phyloP scores from a whole-genome alignment of 53 echinoderm and acorn worm genomes.

The Temnopleurus reevesii region DNA sequence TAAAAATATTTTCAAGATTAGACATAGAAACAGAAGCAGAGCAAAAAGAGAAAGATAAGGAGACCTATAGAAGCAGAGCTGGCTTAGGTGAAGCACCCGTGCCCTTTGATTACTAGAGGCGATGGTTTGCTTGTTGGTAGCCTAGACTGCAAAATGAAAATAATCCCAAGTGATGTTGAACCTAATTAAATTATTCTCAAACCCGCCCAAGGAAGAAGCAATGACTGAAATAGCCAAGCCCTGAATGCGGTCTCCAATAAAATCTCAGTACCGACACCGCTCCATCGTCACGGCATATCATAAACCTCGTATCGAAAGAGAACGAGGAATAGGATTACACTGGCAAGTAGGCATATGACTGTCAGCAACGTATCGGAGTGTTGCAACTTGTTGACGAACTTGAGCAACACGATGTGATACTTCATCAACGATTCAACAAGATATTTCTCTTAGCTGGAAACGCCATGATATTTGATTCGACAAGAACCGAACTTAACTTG shows the following conservation, averaged over 20 bases:
- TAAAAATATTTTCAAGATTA: too few relatives aligned
- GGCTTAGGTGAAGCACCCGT: conserved; percentile 14
- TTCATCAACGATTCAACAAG: background rate
- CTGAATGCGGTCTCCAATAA: conserved; percentile 18
- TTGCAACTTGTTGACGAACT: background rate
- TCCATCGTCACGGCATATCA: conserved; percentile 9
- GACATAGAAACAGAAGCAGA: too few relatives aligned
- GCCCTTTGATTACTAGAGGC: conserved; percentile 21
- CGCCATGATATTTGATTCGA: background rate
- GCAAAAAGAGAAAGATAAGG: too few relatives aligned
- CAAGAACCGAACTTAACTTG: too few relatives aligned
- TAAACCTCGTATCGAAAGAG: background rate
- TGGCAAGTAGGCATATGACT: background rate
- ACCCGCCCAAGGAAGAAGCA: conserved; percentile 19
- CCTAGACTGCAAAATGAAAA: conserved; percentile 36
- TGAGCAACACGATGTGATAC: background rate
- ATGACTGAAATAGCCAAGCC: background rate
- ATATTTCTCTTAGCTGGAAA: background rate
- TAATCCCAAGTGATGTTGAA: conserved; percentile 49
- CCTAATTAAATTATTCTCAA: conserved; percentile 42
- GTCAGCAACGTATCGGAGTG: background rate
- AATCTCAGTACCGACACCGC: background rate
- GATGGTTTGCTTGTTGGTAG: conserved; percentile 20
- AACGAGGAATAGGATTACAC: background rate
- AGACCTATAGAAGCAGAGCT: too few relatives aligned